A percentile compares a stretch with the other conserved stretches of the same genome.
phyloP scores from a whole-genome alignment of 2,113 vertebrate species.

The Crotalus horridus region DNA sequence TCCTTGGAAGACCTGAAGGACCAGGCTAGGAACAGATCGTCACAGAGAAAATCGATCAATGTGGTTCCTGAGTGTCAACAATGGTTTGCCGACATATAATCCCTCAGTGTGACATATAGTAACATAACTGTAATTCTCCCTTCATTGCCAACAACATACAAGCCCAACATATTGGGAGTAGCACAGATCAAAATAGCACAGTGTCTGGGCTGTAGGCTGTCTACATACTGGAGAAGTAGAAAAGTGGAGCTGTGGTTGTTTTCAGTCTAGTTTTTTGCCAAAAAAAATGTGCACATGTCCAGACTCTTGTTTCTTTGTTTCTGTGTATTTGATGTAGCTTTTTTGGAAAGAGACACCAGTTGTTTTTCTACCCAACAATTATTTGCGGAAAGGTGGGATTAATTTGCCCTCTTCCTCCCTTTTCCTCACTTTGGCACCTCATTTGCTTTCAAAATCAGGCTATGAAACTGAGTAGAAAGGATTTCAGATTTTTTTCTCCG shows the following conservation, averaged over 20 bases:
- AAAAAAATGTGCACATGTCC: not conserved
- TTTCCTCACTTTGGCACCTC: not conserved
- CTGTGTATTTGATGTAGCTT: not conserved
- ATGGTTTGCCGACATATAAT: not conserved
- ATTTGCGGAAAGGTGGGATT: not conserved
- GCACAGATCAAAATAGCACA: not conserved
- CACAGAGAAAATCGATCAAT: not conserved
- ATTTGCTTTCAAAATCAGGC: not conserved
- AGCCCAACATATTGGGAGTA: not conserved
- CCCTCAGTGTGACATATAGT: not conserved
- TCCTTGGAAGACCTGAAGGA: not conserved
- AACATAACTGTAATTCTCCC: not conserved
- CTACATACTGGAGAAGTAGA: not conserved
- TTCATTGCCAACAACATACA: not conserved
- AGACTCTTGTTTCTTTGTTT: not conserved
- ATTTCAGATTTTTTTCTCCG: not conserved
- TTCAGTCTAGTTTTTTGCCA: not conserved
- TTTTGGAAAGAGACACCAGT: not conserved
- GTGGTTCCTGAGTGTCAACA: not conserved
- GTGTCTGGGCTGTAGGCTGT: not conserved
- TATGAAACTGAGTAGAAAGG: not conserved
- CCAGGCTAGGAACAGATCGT: not conserved
- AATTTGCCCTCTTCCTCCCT: not conserved
- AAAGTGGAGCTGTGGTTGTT: not conserved
- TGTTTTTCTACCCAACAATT: not conserved